These are phyloP conservation scores for Sarcophaga variegata DNA, from an alignment of 2,888 invertebrate genomes.

Conservation along the genomic window DNA sequence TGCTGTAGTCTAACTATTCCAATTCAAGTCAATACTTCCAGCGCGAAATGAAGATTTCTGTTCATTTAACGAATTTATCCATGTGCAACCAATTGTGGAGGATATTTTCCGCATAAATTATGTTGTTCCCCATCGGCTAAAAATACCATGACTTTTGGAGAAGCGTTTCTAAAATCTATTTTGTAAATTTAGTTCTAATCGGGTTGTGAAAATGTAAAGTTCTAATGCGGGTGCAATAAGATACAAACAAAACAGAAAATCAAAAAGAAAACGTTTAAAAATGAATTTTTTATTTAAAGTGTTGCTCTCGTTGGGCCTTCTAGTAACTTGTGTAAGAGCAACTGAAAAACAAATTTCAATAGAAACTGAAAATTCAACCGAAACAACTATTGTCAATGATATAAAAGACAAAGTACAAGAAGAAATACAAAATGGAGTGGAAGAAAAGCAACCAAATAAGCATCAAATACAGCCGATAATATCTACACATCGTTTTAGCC, in stretches of 20 bases:
- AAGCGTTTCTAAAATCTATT: background rate
- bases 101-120: constrained; percentile 64
- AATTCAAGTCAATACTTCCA: background rate
- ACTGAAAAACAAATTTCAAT: background rate
- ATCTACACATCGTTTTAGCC: constrained; percentile 60
- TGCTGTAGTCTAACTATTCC: background rate
- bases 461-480: constrained; percentile 44
- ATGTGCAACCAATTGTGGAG: constrained; percentile 64
- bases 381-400: background rate
- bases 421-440: too few relatives aligned
- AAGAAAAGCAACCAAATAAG: background rate
- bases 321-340: background rate
- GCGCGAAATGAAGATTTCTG: background rate
- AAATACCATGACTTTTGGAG: constrained; percentile 8
- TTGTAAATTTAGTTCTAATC: constrained; percentile 52
- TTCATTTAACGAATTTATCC: constrained; percentile 52
- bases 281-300: constrained; percentile 37
- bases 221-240: constrained; percentile 26
- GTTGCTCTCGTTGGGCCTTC: background rate
- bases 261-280: background rate
- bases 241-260: background rate
- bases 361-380: background rate
- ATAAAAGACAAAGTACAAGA: background rate
- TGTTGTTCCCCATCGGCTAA: constrained; percentile 1
- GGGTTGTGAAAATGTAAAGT: constrained; percentile 51